A percentile compares a stretch with the other conserved stretches of the same genome.
These are phyloP conservation scores for Halcyon smyrnensis DNA, from an alignment of 2,797 vertebrate species.

Conservation along the genomic window DNA sequence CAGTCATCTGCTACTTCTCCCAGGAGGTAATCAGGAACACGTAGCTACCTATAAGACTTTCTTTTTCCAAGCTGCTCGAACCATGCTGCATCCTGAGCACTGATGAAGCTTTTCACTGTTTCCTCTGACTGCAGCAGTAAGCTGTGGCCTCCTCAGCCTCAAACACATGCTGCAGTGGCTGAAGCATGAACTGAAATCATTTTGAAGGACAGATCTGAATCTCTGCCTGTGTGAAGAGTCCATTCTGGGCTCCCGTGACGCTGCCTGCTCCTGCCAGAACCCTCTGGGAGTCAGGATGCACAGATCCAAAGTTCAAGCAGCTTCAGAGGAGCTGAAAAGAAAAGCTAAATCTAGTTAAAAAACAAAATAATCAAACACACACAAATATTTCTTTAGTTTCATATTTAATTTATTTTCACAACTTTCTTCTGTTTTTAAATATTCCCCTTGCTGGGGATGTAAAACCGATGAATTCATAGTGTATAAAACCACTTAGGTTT, in stretches of 20 bases:
- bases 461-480: neutral
- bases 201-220: neutral
- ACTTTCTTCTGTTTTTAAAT: neutral
- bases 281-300: neutral
- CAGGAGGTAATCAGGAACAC: neutral
- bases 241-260: fast-evolving
- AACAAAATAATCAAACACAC: neutral
- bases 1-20: conserved; percentile 45
- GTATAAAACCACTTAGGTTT: neutral
- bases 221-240: neutral
- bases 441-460: neutral
- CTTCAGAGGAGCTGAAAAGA: neutral
- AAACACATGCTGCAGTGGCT: neutral
- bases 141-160: neutral
- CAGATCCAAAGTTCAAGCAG: neutral
- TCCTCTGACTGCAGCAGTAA: conserved; percentile 17
- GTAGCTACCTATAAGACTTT: neutral
- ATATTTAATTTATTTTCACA: neutral
- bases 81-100: neutral
- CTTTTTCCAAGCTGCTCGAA: conserved; percentile 3
- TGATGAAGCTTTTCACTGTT: neutral
- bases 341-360: neutral
- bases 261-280: neutral
- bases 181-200: neutral
- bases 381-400: neutral